Conservation (phyloP, 2,888 invertebrate genomes). For the Tenthredo scrophulariae region DNA sequence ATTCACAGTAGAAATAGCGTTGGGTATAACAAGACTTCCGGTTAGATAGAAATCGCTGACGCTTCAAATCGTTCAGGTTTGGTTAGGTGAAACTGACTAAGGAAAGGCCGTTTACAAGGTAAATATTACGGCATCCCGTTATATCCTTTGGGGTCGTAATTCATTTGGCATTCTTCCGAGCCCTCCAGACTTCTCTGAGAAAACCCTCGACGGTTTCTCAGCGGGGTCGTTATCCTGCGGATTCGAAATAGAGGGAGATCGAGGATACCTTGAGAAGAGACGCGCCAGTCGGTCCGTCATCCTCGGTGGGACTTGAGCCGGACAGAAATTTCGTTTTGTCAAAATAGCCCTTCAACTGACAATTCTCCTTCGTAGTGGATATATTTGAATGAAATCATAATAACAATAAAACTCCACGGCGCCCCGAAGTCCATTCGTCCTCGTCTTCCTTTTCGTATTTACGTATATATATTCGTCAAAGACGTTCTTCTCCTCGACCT, state of each 20-base stretch:
- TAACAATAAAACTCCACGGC: slow-evolving; percentile 41
- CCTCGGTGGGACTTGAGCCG: neutral
- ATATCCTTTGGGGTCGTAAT: slow-evolving; percentile 47
- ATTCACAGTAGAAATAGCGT: slow-evolving; percentile 4
- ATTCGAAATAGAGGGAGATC: neutral
- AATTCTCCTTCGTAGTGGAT: slow-evolving; percentile 21
- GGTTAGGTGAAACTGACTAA: slow-evolving; percentile 38
- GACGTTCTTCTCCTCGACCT: slow-evolving; percentile 17
- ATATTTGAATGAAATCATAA: slow-evolving; percentile 49
- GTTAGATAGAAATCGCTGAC: slow-evolving; percentile 36
- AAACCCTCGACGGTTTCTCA: slow-evolving; percentile 9
- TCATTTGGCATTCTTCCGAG: slow-evolving; percentile 46
- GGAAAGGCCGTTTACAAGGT: slow-evolving; percentile 52
- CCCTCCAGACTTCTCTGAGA: slow-evolving; percentile 27
- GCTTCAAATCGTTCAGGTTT: slow-evolving; percentile 23
- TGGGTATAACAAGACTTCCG: slow-evolving; percentile 9
- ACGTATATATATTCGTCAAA: neutral
- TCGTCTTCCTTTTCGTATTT: neutral
- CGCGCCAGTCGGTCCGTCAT: slow-evolving; percentile 41
- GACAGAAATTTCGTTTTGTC: slow-evolving; percentile 47
- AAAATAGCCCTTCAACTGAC: slow-evolving; percentile 43
- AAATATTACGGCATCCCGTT: slow-evolving; percentile 46
- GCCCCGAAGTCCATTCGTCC: slow-evolving; percentile 36
- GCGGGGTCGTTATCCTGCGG: slow-evolving; percentile 44
- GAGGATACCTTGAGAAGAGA: neutral